Percentiles rank a stretch among this genome's conserved stretches.
phyloP scores from a whole-genome alignment of 1,140 invertebrate species.

The Cyclina sinensis region DNA sequence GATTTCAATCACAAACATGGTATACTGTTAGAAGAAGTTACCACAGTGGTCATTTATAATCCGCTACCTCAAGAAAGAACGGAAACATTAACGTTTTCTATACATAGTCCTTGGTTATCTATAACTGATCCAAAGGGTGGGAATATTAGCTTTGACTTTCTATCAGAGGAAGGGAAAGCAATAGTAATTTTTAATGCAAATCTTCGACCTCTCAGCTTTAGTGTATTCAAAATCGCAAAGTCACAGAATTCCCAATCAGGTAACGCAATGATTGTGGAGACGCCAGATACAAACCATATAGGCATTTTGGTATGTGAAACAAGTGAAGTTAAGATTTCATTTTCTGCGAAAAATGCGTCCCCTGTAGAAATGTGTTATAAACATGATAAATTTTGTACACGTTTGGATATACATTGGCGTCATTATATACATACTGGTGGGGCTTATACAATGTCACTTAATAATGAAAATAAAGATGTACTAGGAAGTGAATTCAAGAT shows the following conservation, averaged over 20 bases:
- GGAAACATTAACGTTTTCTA: not conserved
- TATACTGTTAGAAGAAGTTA: not conserved
- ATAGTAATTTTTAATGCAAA: not conserved
- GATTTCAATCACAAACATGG: too few species aligned
- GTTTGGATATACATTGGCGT: constrained; percentile 18
- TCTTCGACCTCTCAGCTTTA: not conserved
- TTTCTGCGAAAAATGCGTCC: constrained; percentile 2
- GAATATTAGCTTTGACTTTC: not conserved
- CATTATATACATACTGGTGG: constrained; percentile 5
- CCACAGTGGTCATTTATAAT: not conserved
- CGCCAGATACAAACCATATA: not conserved
- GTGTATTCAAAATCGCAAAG: not conserved
- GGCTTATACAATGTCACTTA: constrained; percentile 17
- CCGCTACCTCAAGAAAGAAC: not conserved
- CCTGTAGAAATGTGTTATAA: constrained; percentile 38
- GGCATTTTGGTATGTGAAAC: constrained; percentile 7
- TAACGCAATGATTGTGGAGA: not conserved
- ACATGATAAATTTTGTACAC: constrained; percentile 17
- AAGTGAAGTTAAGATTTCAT: constrained; percentile 24
- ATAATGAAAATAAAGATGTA: not conserved
- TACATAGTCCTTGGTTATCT: not conserved
- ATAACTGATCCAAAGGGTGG: not conserved
- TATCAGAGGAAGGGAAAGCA: not conserved
- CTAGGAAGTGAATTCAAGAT: not conserved
- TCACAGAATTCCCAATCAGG: not conserved